Conservation (phyloP, 2,888 invertebrate genomes). For the Fragum whitleyi region DNA sequence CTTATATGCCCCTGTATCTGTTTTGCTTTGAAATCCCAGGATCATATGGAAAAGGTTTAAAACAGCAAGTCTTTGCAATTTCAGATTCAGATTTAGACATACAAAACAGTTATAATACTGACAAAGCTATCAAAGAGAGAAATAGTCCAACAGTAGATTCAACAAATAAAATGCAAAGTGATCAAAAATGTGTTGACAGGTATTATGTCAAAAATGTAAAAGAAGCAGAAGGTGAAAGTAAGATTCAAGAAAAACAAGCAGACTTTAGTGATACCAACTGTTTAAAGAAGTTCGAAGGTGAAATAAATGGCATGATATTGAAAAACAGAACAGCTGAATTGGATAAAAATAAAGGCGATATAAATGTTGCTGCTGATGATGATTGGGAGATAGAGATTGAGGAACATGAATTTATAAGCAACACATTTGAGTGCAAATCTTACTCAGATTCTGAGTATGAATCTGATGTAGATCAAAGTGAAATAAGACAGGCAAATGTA, state of each 20-base stretch:
- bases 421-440: neutral
- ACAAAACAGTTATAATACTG: neutral
- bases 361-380: neutral
- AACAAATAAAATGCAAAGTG: too few species aligned
- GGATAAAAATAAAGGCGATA: neutral
- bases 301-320: neutral
- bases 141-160: neutral
- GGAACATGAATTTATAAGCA: constrained; percentile 12
- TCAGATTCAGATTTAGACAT: neutral
- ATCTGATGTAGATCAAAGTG: too few species aligned
- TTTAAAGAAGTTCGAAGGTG: neutral
- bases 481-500: neutral
- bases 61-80: neutral
- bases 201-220: neutral
- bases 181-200: neutral
- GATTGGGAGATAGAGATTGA: constrained; percentile 28
- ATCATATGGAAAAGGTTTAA: too few species aligned
- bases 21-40: too few species aligned
- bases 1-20: too few species aligned
- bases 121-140: neutral
- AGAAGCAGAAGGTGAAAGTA: neutral
- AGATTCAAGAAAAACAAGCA: too few species aligned
- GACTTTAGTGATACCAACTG: neutral
- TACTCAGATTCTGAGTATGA: neutral
- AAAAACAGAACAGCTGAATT: neutral